Evolutionary conservation across 2,797 vertebrate genomes (phyloP), one percentile per base, ranked within the genome.

Genomic region (Poeciliopsis turneri): DNA sequence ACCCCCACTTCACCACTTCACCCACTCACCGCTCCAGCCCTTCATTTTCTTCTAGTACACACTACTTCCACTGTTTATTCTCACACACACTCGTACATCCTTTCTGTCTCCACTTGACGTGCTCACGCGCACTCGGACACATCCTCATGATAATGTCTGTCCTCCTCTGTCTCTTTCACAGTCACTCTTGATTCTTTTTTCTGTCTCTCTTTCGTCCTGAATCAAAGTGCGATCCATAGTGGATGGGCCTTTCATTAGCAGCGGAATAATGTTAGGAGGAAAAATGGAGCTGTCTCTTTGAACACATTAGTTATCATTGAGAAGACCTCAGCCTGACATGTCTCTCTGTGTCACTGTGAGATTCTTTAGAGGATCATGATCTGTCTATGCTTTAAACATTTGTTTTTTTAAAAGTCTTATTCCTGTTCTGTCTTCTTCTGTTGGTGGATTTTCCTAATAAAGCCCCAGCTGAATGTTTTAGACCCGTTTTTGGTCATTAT

Each of bases 211-310:
- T 77, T 77, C n/a, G 47, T 81, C 74, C 79, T 36, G 77, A 90
- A 86, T 88, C 90, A 90, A 93, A 91, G 36, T 82, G 86, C 85
- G 70, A 80, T 59, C 80, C 84, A 78, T 81, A 93, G 93, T 94
- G 86, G 89, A 95, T 90, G 93, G 88, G 84, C 89, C 89, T 87
- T 90, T 93, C 93, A 88, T 95, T 93, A 92, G 87, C 85, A 57
- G 82, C 72, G 71, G 87, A 73, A 86, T 91, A 94, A 95, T 93
- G 89, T 92, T 84, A 87, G 78, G 91, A 90, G 93, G 94, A 95
- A 90, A 94, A 94, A 95, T 93, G 90, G 92, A 93, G 88, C 89
- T 86, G 88, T 89, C 90, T 84, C 85, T 92, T 85, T 82, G 88
- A 89, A 89, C 91, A 88, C 91, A 94, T 94, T 92, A 90, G 88